These are phyloP conservation scores for Pagrus major DNA, from an alignment of 2,113 vertebrate species.

Conservation along the genomic window DNA sequence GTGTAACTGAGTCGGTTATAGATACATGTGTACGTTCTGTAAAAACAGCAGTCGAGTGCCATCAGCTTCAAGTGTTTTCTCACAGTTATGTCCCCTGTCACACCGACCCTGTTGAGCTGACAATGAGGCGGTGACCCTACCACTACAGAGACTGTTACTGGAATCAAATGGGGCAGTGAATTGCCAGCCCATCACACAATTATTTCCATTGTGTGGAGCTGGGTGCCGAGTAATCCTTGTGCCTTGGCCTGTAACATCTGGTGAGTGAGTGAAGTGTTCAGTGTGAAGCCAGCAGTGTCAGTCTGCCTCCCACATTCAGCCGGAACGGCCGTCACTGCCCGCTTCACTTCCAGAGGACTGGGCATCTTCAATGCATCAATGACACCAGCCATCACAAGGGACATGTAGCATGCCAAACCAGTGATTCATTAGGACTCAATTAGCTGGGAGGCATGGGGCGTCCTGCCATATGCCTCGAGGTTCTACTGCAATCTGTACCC, in stretches of 20 bases:
- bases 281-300: conserved; percentile 51
- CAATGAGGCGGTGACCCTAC: conserved; percentile 39
- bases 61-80: conserved; percentile 40
- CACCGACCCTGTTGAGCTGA: conserved; percentile 46
- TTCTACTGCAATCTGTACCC: conserved; percentile 72
- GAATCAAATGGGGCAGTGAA: conserved; percentile 71
- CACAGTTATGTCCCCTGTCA: conserved; percentile 12
- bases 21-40: conserved; percentile 15
- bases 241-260: conserved; percentile 75
- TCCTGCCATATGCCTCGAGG: conserved; percentile 78
- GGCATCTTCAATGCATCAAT: conserved; percentile 76
- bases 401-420: conserved; percentile 74
- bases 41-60: conserved; percentile 22
- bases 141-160: conserved; percentile 24
- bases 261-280: conserved; percentile 61
- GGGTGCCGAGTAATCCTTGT: conserved; percentile 48
- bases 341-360: conserved; percentile 62
- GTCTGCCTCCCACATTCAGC: conserved; percentile 40
- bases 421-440: conserved; percentile 84
- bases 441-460: conserved; percentile 77
- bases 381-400: conserved; percentile 76
- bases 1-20: not conserved
- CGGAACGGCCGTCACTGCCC: conserved; percentile 51
- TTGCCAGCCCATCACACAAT: conserved; percentile 69
- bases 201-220: conserved; percentile 66